Evolutionary conservation across 2,888 invertebrate genomes (phyloP), one percentile per base, ranked within the genome.

Genomic region (Shargacucullia verbasci): DNA sequence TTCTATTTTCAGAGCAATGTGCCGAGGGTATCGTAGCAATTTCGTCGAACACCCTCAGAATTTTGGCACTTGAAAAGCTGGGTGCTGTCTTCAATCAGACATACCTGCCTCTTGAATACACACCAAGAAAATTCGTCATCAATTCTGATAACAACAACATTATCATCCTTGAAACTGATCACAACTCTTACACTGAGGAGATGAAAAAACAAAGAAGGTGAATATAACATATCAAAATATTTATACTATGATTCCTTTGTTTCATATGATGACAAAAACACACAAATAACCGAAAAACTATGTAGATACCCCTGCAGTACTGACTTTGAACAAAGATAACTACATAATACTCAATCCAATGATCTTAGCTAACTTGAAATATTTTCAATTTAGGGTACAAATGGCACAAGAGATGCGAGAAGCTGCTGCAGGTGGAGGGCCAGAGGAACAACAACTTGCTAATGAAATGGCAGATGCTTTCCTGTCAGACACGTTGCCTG

Each of bases 1-100:
- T 52, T 57, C 67, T 41, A 9, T 43, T 87, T 82, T 60, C 87
- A 72, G 99, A 99, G 90, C 99, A 99, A 89, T 99, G 99, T 94
- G 98, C 99, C 0, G 99, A 99, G 90, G 99, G 99, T 72, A 99
- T 99, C 75, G 99, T 99, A 0, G 99, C 99, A 0, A 99, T 99
- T 86, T 99, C 99, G 0, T 98, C 99, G 0, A 99, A 99, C 84
- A 99, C 99, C 0, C 94, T 99, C 48, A 95, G 99, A 82, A 99
- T 99, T 95, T 95, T 99, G 87, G 99, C 99, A 0, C 93, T 99
- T 52, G 99, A 99, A 88, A 99, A 99, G 88, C 93, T 99, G 1
- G 99, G 99, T 0, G 99, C 99, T 0, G 99, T 99, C 2, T 99
- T 99, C 88, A 99, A 99, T 92, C 99, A 99, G 88, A 97, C 98